Conservation (phyloP, 2,113 vertebrate genomes). For the Pardalotus punctatus region DNA sequence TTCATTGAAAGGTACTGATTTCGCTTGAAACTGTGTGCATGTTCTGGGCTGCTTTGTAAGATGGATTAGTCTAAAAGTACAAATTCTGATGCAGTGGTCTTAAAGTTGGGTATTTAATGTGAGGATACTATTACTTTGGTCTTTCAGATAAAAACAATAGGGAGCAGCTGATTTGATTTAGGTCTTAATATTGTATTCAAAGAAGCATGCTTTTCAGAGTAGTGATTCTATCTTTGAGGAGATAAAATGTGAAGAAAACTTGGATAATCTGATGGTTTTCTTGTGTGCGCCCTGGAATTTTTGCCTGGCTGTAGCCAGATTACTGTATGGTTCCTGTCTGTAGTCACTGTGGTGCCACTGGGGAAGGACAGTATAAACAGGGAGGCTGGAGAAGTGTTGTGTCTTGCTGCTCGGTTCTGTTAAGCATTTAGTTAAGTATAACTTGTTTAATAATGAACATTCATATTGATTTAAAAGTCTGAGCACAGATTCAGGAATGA, state of each 20-base stretch:
- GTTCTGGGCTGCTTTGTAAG: constrained; percentile 22
- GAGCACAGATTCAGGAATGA: constrained; percentile 46
- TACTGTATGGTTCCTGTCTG: not conserved
- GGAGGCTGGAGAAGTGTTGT: not conserved
- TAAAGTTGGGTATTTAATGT: constrained; percentile 13
- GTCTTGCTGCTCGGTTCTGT: constrained; percentile 30
- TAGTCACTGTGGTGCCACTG: constrained; percentile 11
- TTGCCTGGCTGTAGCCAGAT: not conserved
- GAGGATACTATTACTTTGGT: constrained; percentile 7
- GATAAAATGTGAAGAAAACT: constrained; percentile 30
- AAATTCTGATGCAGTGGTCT: constrained; percentile 49
- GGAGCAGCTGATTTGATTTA: constrained; percentile 39
- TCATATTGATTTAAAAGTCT: not conserved
- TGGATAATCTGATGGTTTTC: constrained; percentile 27
- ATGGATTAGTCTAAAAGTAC: constrained; percentile 10
- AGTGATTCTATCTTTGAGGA: not conserved
- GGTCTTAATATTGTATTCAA: not conserved
- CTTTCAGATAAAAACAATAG: constrained; percentile 19
- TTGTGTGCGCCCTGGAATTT: constrained; percentile 16
- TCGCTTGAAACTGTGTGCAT: constrained; percentile 17
- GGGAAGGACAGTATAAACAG: not conserved
- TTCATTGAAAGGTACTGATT: constrained; percentile 64
- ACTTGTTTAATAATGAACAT: not conserved
- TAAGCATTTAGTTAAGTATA: not conserved
- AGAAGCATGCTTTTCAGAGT: constrained; percentile 23